Evolutionary conservation across 2,113 vertebrate genomes (phyloP).

Genomic region (Salvator merianae): DNA sequence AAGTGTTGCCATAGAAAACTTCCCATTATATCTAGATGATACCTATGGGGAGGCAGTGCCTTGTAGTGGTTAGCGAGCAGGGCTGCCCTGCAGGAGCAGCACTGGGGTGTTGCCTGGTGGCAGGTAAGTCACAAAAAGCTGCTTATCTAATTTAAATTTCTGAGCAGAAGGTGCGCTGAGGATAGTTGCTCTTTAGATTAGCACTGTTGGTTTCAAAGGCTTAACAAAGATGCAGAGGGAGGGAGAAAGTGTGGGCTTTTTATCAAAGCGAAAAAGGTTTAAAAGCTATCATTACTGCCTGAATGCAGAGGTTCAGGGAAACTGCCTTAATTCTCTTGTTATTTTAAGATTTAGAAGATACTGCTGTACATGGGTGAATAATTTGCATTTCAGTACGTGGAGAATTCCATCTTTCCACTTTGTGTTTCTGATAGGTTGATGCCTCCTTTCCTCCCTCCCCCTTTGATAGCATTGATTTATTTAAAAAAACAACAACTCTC

Average conservation of each 20-base stretch:
- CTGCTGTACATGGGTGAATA: not conserved
- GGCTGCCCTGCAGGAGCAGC: not conserved
- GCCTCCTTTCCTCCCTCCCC: not conserved
- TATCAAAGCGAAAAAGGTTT: not conserved
- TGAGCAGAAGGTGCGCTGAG: not conserved
- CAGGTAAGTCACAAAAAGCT: not conserved
- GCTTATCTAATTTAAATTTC: conserved; percentile 12
- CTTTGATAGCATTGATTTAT: too few relatives aligned
- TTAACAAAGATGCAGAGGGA: not conserved
- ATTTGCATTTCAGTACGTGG: not conserved
- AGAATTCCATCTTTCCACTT: not conserved
- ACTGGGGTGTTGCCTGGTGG: not conserved
- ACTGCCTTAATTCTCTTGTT: not conserved
- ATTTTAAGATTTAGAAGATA: not conserved
- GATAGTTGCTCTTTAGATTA: not conserved
- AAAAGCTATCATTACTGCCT: not conserved
- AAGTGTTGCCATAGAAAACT: conserved; percentile 37
- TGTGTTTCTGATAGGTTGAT: not conserved
- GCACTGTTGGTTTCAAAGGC: not conserved
- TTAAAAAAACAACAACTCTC: too few relatives aligned
- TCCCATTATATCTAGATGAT: conserved; percentile 6
- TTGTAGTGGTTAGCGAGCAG: not conserved
- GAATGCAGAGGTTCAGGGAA: not conserved
- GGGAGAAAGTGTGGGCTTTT: not conserved
- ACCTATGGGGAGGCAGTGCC: not conserved